Base-by-base conservation (phyloP, 2,888 invertebrate genomes). In the Myathropa florea region DNA sequence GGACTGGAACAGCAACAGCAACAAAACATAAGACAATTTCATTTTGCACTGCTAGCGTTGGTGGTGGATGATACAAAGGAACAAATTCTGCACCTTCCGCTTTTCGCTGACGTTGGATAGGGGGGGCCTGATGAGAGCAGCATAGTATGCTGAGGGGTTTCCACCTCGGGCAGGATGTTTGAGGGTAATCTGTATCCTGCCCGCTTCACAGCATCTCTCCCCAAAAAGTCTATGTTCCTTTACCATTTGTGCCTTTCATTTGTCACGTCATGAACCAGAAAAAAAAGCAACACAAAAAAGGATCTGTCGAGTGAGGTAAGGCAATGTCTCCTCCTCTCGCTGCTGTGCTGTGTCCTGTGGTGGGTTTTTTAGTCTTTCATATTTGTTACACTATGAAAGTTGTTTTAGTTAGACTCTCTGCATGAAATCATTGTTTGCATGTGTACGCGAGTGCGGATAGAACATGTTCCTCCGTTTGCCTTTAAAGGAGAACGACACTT, bases 1-100 rank as follows among this genome's bases (percentile, higher is more conserved):
- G 55, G 64, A 78, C 68, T 39, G 12, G 23, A 46, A 36, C 28
- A n/a, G 12, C 12, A 18, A 24, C 0, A 26, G 60, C 24, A 70
- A 33, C 63, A 33, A 21, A 60, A 65, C 26, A 64, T 59, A 73
- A 72, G 79, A 83, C 83, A 80, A 75, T 84, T 80, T 80, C 70
- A 71, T 84, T 71, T 65, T 72, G 57, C 46, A 18, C 18, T 46
- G 46, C 46, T 46, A 46, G 46, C 46, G 46, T 18, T 18, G 18
- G 0, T 7, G 46, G 57, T 57, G 24, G n/a, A 65, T 59, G 61
- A 57, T 79, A 83, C 63, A 70, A 82, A 61, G 72, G 57, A 61
- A 78, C 78, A 63, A 75, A 28, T 70, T 83, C 64, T 64, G 68
- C 73, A 83, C 59, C 59, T 83, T 83, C 68, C 64, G 79, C 68